phyloP scores from a whole-genome alignment of 30 jellyfish, hydroid and myxozoan species.

The Sanderia malayensis region DNA sequence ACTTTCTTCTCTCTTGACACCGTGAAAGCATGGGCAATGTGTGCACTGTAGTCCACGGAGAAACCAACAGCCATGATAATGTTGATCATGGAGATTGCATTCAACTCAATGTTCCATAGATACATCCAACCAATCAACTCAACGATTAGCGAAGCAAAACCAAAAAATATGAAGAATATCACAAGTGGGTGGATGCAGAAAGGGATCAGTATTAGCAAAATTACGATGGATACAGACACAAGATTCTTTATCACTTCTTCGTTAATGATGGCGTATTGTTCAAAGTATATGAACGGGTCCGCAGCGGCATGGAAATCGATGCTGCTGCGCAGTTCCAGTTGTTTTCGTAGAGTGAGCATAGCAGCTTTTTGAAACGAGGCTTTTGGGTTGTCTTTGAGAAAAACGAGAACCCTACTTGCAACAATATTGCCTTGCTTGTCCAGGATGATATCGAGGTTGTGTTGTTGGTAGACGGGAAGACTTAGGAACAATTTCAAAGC shows the following conservation, averaged over 20 bases:
- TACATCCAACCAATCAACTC: slow-evolving; percentile 87
- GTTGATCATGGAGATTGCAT: slow-evolving; percentile 87
- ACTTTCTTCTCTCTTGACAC: slow-evolving; percentile 60
- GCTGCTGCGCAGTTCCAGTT: slow-evolving; percentile 19
- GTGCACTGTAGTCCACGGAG: slow-evolving; percentile 96
- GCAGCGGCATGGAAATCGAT: slow-evolving; percentile 32
- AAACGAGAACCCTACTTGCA: slow-evolving; percentile 77
- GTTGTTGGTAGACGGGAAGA: slow-evolving; percentile 35
- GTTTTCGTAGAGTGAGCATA: slow-evolving; percentile 71
- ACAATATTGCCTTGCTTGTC: slow-evolving; percentile 22
- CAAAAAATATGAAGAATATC: slow-evolving; percentile 48
- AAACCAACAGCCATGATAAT: slow-evolving; percentile 93
- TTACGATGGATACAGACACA: slow-evolving; percentile 53
- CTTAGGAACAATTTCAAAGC: slow-evolving; percentile 13
- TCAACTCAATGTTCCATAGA: slow-evolving; percentile 81
- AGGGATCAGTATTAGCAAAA: slow-evolving; percentile 66
- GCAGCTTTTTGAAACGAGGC: slow-evolving; percentile 69
- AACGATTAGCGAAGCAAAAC: slow-evolving; percentile 63
- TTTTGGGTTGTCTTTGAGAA: slow-evolving; percentile 50
- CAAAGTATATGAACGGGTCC: slow-evolving; percentile 70
- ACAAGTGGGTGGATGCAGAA: slow-evolving; percentile 78
- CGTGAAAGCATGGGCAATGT: slow-evolving; percentile 89
- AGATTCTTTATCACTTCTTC: slow-evolving; percentile 65
- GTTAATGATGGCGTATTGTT: slow-evolving; percentile 74
- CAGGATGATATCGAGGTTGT: slow-evolving; percentile 49